Conservation (phyloP, 1,140 invertebrate species). For the Drosophila nigromelanica region DNA sequence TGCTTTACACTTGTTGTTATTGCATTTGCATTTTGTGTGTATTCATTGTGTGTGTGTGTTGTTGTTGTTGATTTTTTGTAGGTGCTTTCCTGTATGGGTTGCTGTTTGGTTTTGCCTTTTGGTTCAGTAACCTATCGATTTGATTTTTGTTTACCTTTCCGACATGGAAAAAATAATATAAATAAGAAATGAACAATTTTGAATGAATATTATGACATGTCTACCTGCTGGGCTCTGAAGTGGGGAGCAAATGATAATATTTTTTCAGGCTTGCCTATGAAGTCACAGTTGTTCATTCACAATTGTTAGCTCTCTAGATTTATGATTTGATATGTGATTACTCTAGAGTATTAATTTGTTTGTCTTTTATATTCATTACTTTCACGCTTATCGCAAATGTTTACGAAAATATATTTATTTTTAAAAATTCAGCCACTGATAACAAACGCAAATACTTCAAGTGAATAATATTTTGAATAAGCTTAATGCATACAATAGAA, state of each 20-base stretch:
- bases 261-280: neutral
- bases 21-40: conserved; percentile 8
- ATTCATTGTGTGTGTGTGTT: neutral
- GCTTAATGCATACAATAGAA: too few species aligned
- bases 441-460: neutral
- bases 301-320: neutral
- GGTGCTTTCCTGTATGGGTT: conserved; percentile 34
- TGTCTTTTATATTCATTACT: neutral
- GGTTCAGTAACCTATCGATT: conserved; percentile 72
- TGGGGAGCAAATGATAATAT: neutral
- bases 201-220: conserved; percentile 15
- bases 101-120: conserved; percentile 40
- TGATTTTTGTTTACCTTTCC: conserved; percentile 52
- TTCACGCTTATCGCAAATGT: conserved; percentile 15
- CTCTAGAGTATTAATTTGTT: conserved; percentile 1
- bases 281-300: conserved; percentile 20
- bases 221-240: neutral
- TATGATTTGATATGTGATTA: conserved; percentile 12
- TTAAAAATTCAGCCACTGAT: neutral
- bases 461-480: neutral
- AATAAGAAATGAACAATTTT: conserved; percentile 5
- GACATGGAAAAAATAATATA: conserved; percentile 22
- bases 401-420: neutral
- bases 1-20: conserved; percentile 20
- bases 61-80: neutral